These are phyloP conservation scores for Drosophila diplacantha DNA, from an alignment of 2,888 invertebrate genomes.

Conservation along the genomic window DNA sequence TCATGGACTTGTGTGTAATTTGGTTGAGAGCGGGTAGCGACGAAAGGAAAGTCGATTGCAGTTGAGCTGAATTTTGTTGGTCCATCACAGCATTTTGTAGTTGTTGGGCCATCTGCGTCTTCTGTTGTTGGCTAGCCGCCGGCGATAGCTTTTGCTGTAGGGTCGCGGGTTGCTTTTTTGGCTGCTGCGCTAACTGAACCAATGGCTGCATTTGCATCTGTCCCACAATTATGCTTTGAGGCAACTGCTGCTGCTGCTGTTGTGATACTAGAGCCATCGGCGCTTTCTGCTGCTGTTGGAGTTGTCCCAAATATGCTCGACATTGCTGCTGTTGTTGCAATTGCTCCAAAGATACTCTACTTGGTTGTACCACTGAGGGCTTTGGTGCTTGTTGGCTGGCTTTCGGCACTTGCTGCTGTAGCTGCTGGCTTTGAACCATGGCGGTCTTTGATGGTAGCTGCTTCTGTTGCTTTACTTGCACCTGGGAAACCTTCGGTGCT, in stretches of 20 bases:
- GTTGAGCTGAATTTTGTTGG: not conserved
- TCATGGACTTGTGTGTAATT: constrained; percentile 32
- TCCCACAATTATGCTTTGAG: not conserved
- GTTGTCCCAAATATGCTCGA: not conserved
- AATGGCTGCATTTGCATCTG: not conserved
- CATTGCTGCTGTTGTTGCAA: constrained; percentile 4
- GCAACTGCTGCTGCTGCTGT: constrained; percentile 13
- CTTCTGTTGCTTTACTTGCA: constrained; percentile 6
- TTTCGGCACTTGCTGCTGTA: not conserved
- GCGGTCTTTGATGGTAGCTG: constrained; percentile 12
- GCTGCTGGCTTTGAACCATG: not conserved
- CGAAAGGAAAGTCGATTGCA: constrained; percentile 7
- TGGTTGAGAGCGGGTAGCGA: constrained; percentile 11
- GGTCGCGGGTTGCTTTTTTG: constrained; percentile 3
- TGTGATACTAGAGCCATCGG: not conserved
- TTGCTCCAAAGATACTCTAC: not conserved
- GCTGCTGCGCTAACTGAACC: constrained; percentile 10
- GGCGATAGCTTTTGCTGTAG: not conserved
- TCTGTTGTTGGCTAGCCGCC: constrained; percentile 1
- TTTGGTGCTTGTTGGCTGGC: not conserved
- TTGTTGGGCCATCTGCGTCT: constrained; percentile 1
- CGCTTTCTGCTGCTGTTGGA: constrained; percentile 10
- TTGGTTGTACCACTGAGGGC: not conserved
- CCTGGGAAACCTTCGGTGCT: constrained; percentile 2
- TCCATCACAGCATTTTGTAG: constrained; percentile 2